Percentiles rank a stretch among this genome's conserved stretches.
Conservation (phyloP, 2,888 invertebrate genomes). For the Pyrocoelia pectoralis region DNA sequence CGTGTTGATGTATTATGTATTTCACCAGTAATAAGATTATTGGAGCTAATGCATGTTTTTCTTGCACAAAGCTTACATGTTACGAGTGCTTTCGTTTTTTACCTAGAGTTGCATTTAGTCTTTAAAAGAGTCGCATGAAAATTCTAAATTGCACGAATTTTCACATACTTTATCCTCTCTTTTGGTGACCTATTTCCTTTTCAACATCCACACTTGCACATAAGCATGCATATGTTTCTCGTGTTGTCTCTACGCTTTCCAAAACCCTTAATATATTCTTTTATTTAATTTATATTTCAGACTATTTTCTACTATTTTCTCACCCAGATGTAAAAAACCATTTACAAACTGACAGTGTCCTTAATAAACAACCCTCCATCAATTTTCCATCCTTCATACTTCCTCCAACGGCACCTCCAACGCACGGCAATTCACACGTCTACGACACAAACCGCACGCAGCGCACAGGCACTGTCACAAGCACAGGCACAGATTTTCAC, state of each 20-base stretch:
- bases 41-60: slow-evolving; percentile 25
- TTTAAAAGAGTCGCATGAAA: slow-evolving; percentile 19
- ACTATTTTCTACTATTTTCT: slow-evolving; percentile 64
- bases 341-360: slow-evolving; percentile 60
- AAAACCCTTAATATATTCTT: slow-evolving; percentile 34
- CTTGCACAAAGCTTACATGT: slow-evolving; percentile 19
- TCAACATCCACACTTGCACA: slow-evolving; percentile 25
- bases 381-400: slow-evolving; percentile 69
- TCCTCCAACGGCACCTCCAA: slow-evolving; percentile 59
- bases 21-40: slow-evolving; percentile 16
- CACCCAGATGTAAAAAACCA: slow-evolving; percentile 67
- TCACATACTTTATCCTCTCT: not conserved
- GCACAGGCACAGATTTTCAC: slow-evolving; percentile 54
- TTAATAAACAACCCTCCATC: slow-evolving; percentile 64
- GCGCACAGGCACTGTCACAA: slow-evolving; percentile 56
- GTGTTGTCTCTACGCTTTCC: slow-evolving; percentile 33
- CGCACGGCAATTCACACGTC: slow-evolving; percentile 55
- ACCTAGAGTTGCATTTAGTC: slow-evolving; percentile 22
- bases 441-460: slow-evolving; percentile 58
- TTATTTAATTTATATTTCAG: slow-evolving; percentile 64
- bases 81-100: slow-evolving; percentile 22
- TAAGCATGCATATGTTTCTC: slow-evolving; percentile 31
- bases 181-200: slow-evolving; percentile 13
- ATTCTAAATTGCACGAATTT: slow-evolving; percentile 15
- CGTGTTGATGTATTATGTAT: not conserved